Evolutionary conservation across 2,797 vertebrate species (phyloP).

Genomic region (Vireo griseus): DNA sequence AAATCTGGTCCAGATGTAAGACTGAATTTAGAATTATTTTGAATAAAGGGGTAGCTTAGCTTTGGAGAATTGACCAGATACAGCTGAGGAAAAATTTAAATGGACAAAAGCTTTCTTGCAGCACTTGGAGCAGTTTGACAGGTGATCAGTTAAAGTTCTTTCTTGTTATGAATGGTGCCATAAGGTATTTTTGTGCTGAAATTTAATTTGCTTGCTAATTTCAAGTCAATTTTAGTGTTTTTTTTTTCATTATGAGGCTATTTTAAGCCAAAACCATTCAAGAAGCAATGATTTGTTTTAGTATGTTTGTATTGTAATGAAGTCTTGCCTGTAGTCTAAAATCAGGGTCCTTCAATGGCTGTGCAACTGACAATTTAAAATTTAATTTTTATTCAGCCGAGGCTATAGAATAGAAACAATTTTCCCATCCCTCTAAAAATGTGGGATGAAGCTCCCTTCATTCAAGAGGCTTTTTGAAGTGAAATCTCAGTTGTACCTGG

Average conservation of each 20-base stretch:
- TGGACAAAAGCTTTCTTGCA: not conserved
- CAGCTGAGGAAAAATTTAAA: not conserved
- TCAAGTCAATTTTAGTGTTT: not conserved
- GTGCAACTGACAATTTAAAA: not conserved
- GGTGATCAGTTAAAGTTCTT: not conserved
- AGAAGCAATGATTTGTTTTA: not conserved
- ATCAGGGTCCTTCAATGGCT: not conserved
- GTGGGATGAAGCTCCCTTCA: not conserved
- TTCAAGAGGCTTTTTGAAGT: not conserved
- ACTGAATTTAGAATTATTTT: not conserved
- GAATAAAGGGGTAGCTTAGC: not conserved
- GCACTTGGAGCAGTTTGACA: not conserved
- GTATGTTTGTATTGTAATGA: not conserved
- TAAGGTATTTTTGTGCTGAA: not conserved
- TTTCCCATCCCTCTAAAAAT: not conserved
- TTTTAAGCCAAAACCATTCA: not conserved
- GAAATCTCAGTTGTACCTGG: not conserved
- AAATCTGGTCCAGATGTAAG: not conserved
- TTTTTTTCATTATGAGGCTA: not conserved
- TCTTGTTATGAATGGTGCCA: not conserved
- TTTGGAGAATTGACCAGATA: not conserved
- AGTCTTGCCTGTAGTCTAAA: not conserved
- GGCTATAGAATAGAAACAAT: not conserved
- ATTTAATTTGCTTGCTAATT: not conserved
- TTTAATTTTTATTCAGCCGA: not conserved